These are phyloP conservation scores for Delphinus delphis DNA, from an alignment of 2,113 vertebrate species.

Conservation along the genomic window DNA sequence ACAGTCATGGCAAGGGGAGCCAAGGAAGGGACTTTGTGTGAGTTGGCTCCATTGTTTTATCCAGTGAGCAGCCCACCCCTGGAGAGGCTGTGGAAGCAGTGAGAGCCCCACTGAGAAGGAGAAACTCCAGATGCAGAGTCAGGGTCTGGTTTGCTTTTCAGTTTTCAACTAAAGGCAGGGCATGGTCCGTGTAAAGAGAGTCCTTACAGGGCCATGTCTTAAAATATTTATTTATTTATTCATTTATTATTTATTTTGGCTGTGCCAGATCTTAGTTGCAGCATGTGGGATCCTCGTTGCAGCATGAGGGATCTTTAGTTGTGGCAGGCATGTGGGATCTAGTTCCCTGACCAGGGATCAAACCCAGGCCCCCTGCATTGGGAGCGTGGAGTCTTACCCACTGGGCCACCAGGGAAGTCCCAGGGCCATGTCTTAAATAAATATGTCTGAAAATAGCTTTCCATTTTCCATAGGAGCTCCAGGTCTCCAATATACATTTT, in stretches of 20 bases:
- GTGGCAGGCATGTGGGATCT: too few species aligned
- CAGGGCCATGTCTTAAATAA: not conserved
- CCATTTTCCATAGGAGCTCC: not conserved
- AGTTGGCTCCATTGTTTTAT: not conserved
- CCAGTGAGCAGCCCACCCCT: not conserved
- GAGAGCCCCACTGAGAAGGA: not conserved
- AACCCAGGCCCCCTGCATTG: too few species aligned
- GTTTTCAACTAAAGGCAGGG: not conserved
- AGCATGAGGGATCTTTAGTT: too few species aligned
- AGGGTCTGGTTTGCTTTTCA: not conserved
- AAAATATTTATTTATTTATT: not conserved
- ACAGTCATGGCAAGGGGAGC: not conserved
- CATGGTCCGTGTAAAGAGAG: not conserved
- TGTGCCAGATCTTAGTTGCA: too few species aligned
- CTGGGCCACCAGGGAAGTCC: not conserved
- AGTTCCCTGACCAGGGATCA: too few species aligned
- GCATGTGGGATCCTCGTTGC: too few species aligned
- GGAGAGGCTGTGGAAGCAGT: not conserved
- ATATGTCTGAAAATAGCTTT: not conserved
- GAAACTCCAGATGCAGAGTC: not conserved
- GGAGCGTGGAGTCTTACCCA: too few species aligned
- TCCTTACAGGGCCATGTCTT: not conserved
- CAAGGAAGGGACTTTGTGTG: not conserved
- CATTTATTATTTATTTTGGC: too few species aligned
- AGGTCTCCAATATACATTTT: not conserved